Conservation (phyloP, 37 sponge, comb jelly and placozoan species). For the Dysidea cf. avara region DNA sequence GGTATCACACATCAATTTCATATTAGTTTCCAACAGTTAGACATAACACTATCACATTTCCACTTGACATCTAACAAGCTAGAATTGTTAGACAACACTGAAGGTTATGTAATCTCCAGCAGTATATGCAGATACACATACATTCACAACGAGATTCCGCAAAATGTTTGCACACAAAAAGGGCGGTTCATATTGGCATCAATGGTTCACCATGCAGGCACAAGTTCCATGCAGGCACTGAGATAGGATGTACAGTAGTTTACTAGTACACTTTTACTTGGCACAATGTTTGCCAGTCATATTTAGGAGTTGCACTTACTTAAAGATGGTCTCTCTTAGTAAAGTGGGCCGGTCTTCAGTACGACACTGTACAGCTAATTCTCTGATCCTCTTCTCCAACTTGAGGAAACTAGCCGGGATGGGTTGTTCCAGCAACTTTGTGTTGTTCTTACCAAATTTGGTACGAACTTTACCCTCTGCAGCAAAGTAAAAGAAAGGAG, state of each 20-base stretch:
- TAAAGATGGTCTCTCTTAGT: constrained; percentile 65
- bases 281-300: not conserved
- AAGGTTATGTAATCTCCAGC: no score
- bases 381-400: constrained; percentile 63
- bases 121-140: not conserved
- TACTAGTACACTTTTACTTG: not conserved
- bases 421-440: constrained; percentile 80
- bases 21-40: no score
- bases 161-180: not conserved
- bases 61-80: no score
- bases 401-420: constrained; percentile 77
- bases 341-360: constrained; percentile 55
- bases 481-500: no score
- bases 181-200: not conserved
- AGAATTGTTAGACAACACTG: no score
- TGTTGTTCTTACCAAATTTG: constrained; percentile 12
- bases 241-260: not conserved
- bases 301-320: constrained; percentile 5
- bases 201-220: not conserved
- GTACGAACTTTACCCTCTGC: no score
- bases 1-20: no score
- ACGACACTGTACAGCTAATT: constrained; percentile 31
- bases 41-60: no score
- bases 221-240: no score
- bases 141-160: no score